Base-by-base conservation (phyloP, 2,113 vertebrate species). In the Rhabdomys dilectus region DNA sequence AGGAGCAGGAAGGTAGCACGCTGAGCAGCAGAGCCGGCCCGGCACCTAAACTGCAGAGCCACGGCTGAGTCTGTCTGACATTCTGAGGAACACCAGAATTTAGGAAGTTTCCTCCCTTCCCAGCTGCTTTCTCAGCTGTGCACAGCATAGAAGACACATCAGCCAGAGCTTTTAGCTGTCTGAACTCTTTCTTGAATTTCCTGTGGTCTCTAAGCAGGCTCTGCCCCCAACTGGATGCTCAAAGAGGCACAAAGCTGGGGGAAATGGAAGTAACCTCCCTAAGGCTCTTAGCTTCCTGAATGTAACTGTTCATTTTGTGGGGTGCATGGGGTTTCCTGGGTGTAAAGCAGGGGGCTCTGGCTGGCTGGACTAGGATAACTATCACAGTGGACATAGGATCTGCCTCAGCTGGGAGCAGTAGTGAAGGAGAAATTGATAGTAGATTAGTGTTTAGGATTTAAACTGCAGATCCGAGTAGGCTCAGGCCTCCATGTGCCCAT, bases 371-470 rank as follows among this genome's bases (percentile, higher is more conserved):
- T 2, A 21, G 15, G 48, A 1, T 39, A 24, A 5, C 19, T 24
- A 3, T 0, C 12, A 19, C 3, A 2, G 42, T 45, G 13, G 68
- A 7, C 0, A 0, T 0, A 21, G 60, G 29, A 16, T 17, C n/a
- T 6, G 9, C 29, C 10, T 70, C 34, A 36, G n/a, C 56, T 1
- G 0, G 29, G 45, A 8, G n/a, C 7, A 11, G 16, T 6, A 53
- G 62, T 42, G 0, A 0, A 85, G 76, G 45, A 48, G n/a, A 7
- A 11, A 7, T 0, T 1, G 13, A n/a, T 29, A 56, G 0, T 0
- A 0, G 9, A 26, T 39, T 36, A 11, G 5, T 19, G 39, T 0
- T 17, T 48, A 1, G 39, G 8, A 42, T 7, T 0, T 3, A 31
- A 36, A 22, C 58, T 53, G 90, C 3, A 3, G 34, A 66, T 24